Conservation (phyloP, 2,113 vertebrate genomes). For the Salvelinus sp. region DNA sequence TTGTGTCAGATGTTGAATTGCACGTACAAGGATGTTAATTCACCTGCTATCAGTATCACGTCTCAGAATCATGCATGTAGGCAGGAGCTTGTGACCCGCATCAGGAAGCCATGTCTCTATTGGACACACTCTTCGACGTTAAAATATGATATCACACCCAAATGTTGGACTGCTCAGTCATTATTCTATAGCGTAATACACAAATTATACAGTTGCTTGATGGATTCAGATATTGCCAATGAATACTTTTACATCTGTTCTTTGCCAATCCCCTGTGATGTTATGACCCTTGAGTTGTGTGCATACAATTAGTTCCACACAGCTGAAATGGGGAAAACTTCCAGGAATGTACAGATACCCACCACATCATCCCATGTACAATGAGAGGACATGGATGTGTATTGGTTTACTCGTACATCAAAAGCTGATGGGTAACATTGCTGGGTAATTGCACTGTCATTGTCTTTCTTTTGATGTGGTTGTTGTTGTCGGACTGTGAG, state of each 20-base stretch:
- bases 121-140: not conserved
- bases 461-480: not conserved
- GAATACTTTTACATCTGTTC: not conserved
- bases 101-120: not conserved
- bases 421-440: not conserved
- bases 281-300: not conserved
- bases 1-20: too few relatives aligned
- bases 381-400: slow-evolving; percentile 18
- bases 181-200: not conserved
- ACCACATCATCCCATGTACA: not conserved
- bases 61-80: too few relatives aligned
- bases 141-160: not conserved
- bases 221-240: not conserved
- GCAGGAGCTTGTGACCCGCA: too few relatives aligned
- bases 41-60: too few relatives aligned
- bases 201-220: not conserved
- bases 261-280: not conserved
- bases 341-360: not conserved
- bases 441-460: not conserved
- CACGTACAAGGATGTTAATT: too few relatives aligned
- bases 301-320: slow-evolving; percentile 11
- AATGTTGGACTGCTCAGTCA: not conserved
- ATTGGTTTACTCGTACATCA: slow-evolving; percentile 8
- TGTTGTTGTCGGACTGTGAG: not conserved
- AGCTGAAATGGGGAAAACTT: not conserved